Evolutionary conservation across 1,140 invertebrate species (phyloP), one percentile per base, ranked within the genome.

Genomic region (Saccostrea cuccullata): DNA sequence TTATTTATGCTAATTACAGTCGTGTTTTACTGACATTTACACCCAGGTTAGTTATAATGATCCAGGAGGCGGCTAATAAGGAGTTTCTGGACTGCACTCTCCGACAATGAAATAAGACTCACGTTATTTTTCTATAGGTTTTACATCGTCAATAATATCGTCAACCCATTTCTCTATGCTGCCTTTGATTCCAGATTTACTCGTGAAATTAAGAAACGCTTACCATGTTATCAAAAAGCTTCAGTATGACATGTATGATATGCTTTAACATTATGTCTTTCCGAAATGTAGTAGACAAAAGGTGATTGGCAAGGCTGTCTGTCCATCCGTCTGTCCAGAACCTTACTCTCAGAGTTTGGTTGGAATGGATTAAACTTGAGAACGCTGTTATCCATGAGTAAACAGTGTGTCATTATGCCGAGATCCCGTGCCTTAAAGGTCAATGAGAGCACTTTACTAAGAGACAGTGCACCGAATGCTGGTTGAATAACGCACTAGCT

Each of bases 111-210:
- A 40, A 77, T 77, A 47, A 36, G 55, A n/a, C 0, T 64, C 0
- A 26, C 12, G 4, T 55, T 86, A 8, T 88, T 67, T 55, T 82
- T 88, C 23, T 82, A 88, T 26, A 86, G 83, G 26, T 58, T 82
- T 64, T 86, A 86, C 30, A 47, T 88, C 3, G 23, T 88, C 11
- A 88, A 88, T 26, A 85, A 88, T 55, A 55, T 86, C 17, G 84
- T 86, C 8, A 88, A 88, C 60, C 87, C 87, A 4, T 56, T 88
- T 36, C 58, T 88, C 13, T 88, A 86, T 88, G 36, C 17, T 13
- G 13, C 82, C 4, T 82, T 86, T 85, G 84, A 88, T 86, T n/a
- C n/a, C 8, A 20, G n/a, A 20, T 88, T 88, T 64, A 77, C 56
- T 17, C 23, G 30, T 40, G 82, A 73, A 73, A 86, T 70, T 40